Base-by-base conservation (phyloP, 2,888 invertebrate genomes). In the Brachylomia viminalis region DNA sequence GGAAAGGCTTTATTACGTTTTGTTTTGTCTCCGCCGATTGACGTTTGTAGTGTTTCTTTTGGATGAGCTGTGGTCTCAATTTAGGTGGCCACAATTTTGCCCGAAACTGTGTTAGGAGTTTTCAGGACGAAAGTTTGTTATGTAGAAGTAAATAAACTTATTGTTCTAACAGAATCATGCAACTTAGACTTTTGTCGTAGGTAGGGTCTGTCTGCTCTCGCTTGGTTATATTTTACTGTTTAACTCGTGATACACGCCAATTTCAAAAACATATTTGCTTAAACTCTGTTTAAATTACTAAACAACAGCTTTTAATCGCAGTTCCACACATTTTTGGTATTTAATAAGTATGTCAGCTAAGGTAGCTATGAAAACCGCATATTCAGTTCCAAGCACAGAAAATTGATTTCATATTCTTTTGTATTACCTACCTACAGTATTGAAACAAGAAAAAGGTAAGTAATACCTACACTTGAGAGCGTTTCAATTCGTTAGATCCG, bases 1-100 rank as follows among this genome's bases (percentile, higher is more conserved):
- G 96, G 95, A 93, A 93, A 92, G 91, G 91, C 92, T 94, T 95
- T 93, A 93, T 94, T 92, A 91, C 91, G 90, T 94, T 94, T 93
- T 93, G 94, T 95, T 95, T 93, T 91, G 92, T 92, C 92, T 92
- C 87, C 88, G 85, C 73, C 86, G 87, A 93, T 92, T 89, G 90
- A 85, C 89, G 81, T 88, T 91, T 89, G 89, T 86, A 88, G 88
- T 87, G 88, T 87, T 88, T 89, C 90, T 87, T 88, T 87, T 90
- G 90, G 93, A 94, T 94, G 89, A 94, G 91, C 92, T 93, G 92
- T 83, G 92, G 92, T 92, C 85, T 84, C 78, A 75, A 83, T 83
- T 82, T 79, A 72, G 73, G 65, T 72, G 47, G 76, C 65, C 72
- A 74, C 76, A 82, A 82, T 82, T 73, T 73, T 49, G 30, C 13